These are phyloP conservation scores for Heliconius eleuchia DNA, from an alignment of 1,140 invertebrate genomes.

Conservation along the genomic window DNA sequence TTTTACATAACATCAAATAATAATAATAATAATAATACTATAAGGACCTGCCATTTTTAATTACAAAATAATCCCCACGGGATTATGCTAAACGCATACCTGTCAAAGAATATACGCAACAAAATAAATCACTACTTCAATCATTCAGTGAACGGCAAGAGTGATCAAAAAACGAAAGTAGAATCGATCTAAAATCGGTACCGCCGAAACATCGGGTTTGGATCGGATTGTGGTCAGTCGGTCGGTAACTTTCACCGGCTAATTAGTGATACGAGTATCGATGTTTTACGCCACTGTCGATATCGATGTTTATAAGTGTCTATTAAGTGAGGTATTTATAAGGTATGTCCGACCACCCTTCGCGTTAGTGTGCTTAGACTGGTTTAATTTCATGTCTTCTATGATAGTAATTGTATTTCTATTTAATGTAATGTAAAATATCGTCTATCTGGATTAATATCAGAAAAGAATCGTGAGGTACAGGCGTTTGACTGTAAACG, in stretches of 20 bases:
- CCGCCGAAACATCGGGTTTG: conserved; percentile 64
- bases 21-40: no score
- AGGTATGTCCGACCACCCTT: conserved; percentile 25
- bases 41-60: neutral
- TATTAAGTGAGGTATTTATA: conserved; percentile 34
- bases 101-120: conserved; percentile 21
- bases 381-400: neutral
- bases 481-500: no score
- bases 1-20: no score
- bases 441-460: no score
- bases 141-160: conserved; percentile 63
- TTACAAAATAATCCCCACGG: neutral
- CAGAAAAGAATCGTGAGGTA: no score
- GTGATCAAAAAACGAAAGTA: conserved; percentile 79
- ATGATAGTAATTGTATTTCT: neutral
- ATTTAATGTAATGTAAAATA: neutral
- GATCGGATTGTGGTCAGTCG: conserved; percentile 72
- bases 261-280: conserved; percentile 73
- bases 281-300: conserved; percentile 28
- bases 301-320: conserved; percentile 48
- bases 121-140: conserved; percentile 47
- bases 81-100: conserved; percentile 1
- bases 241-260: conserved; percentile 75
- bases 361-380: conserved; percentile 19
- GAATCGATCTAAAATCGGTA: conserved; percentile 75